phyloP scores from a whole-genome alignment of 2,797 vertebrate genomes.

The Anguilla pacifica region DNA sequence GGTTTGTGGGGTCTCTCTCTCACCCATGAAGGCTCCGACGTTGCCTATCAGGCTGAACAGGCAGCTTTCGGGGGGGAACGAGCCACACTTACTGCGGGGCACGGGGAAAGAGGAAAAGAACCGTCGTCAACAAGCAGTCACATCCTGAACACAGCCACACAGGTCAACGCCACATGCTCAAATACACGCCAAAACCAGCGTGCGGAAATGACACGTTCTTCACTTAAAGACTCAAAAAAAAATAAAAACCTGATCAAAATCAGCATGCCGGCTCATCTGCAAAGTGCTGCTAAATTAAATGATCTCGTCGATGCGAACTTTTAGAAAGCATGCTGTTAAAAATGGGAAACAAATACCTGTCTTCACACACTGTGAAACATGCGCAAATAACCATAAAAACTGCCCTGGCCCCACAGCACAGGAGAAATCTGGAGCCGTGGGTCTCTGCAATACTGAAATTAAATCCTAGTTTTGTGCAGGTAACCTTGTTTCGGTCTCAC shows the following conservation, averaged over 20 bases:
- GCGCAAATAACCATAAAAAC: background rate
- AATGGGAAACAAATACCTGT: too few relatives aligned
- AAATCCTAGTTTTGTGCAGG: background rate
- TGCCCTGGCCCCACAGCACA: background rate
- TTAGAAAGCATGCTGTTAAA: background rate
- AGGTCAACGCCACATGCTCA: background rate
- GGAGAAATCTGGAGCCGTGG: background rate
- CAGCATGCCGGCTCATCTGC: background rate
- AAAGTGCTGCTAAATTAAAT: background rate
- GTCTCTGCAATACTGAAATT: background rate
- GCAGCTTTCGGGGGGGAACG: slow-evolving; percentile 89
- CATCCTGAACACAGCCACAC: background rate
- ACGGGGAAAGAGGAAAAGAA: slow-evolving; percentile 21
- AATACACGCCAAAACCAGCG: background rate
- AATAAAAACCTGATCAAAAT: background rate
- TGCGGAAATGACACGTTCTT: background rate
- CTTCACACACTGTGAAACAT: background rate
- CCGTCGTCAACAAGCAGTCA: background rate
- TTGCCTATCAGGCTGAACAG: slow-evolving; percentile 92
- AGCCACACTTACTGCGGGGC: slow-evolving; percentile 84
- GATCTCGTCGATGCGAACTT: background rate
- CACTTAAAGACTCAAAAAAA: background rate
- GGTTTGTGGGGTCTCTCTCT: slow-evolving; percentile 38
- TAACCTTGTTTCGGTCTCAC: background rate
- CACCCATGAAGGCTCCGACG: slow-evolving; percentile 90